A percentile compares a stretch with the other conserved stretches of the same genome.
These are phyloP conservation scores for Nylanderia fulva DNA, from an alignment of 1,140 invertebrate genomes.

Conservation along the genomic window DNA sequence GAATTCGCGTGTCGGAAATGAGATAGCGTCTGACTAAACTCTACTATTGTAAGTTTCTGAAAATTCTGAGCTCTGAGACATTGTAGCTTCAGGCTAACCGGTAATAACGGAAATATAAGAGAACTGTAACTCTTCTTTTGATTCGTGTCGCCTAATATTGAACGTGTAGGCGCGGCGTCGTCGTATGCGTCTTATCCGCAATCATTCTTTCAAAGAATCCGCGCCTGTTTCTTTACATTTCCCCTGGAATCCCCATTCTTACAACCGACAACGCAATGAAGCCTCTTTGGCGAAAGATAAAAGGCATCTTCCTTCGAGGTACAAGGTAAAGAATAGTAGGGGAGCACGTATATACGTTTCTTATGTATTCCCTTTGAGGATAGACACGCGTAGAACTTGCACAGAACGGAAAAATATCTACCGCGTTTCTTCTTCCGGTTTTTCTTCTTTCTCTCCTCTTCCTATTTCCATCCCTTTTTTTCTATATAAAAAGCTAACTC, in stretches of 20 bases:
- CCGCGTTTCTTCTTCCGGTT: constrained; percentile 25
- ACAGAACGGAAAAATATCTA: constrained; percentile 54
- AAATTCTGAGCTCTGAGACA: background rate
- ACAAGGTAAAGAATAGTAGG: constrained; percentile 65
- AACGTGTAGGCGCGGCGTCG: constrained; percentile 8
- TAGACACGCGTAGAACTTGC: constrained; percentile 48
- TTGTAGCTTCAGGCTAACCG: constrained; percentile 11
- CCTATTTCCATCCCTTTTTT: background rate
- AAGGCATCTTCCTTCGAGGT: constrained; percentile 58
- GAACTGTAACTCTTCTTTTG: constrained; percentile 38
- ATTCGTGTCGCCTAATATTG: constrained; percentile 45
- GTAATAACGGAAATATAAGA: constrained; percentile 44
- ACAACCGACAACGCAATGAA: constrained; percentile 46
- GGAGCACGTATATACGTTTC: constrained; percentile 26
- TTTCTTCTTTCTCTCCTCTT: background rate
- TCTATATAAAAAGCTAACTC: background rate
- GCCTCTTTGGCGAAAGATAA: constrained; percentile 62
- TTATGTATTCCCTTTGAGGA: constrained; percentile 67
- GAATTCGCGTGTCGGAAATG: background rate
- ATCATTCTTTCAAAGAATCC: constrained; percentile 63
- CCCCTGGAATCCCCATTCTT: constrained; percentile 14
- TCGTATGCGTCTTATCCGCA: constrained; percentile 47
- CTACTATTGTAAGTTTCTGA: background rate
- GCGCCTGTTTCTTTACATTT: constrained; percentile 52
- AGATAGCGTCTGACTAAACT: background rate